Base-by-base conservation (phyloP, 2,113 vertebrate species). In the Corythoichthys intestinalis region DNA sequence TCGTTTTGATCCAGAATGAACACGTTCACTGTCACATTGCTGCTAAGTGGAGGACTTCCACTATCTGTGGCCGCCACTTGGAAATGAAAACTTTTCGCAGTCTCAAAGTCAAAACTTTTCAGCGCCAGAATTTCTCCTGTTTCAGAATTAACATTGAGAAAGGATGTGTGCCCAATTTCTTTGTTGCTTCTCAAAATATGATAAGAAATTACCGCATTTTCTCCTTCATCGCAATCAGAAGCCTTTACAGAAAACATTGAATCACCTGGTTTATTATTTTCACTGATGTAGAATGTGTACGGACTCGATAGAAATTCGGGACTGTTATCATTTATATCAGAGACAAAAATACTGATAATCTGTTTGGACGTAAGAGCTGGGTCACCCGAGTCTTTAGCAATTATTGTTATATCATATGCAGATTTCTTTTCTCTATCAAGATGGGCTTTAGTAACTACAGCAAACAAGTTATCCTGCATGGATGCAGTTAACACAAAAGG, bases 401-500 rank as follows among this genome's bases (percentile, higher is more conserved):
- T 68, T 48, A 92, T 80, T 57, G 72, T 91, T 8, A 91, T 76
- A 44, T 84, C 69, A 28, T 91, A 93, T n/a, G 1, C 5, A 0
- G 81, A 38, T 11, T 68, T 20, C 1, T 61, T 59, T 41, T 94
- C 93, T 2, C 93, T 80, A 28, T 94, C 91, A 1, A 94, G 48
- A 0, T 46, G 60, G 17, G 76, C 76, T 38, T 89, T 90, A 0
- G 86, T 92, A 2, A 90, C 82, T 4, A 91, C 41, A 6, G 90
- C 83, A 50, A 85, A 91, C 72, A 90, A 86, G 48, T 89, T 86
- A 1, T 90, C 81, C 39, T 90, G 83, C 49, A 82, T 59, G 11
- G 91, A 90, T 0, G 80, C 81, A 37, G 77, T 86, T 52, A 92
- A 20, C 2, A 80, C 80, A 66, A 92, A 92, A 0, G 90, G 86